Percentiles rank a stretch among this genome's conserved stretches.
phyloP scores from a whole-genome alignment of 2,797 vertebrate genomes.

The Orientallactaga sibirica region DNA sequence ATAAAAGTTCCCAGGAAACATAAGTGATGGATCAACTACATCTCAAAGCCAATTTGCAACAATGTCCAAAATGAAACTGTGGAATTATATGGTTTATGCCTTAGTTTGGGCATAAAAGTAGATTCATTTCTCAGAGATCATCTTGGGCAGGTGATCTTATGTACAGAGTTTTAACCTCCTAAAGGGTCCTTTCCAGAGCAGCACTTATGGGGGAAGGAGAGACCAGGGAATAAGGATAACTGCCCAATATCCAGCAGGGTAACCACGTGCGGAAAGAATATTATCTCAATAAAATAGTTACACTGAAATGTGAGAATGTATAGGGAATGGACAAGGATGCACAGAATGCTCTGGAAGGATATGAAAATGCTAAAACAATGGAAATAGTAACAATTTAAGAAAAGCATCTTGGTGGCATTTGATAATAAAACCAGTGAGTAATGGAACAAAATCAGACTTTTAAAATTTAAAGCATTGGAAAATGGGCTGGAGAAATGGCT shows the following conservation, averaged over 20 bases:
- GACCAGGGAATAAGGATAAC: slow-evolving; percentile 87
- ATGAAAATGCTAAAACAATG: slow-evolving; percentile 89
- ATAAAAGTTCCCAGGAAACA: neutral
- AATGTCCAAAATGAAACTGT: slow-evolving; percentile 84
- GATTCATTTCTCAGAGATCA: slow-evolving; percentile 94
- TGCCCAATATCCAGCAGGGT: slow-evolving; percentile 84
- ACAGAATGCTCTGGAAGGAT: slow-evolving; percentile 89
- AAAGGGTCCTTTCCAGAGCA: slow-evolving; percentile 91
- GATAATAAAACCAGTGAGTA: slow-evolving; percentile 87
- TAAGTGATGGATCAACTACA: neutral
- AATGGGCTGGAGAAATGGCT: too few relatives aligned
- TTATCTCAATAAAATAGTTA: slow-evolving; percentile 89
- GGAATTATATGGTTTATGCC: slow-evolving; percentile 92
- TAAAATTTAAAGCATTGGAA: slow-evolving; percentile 9
- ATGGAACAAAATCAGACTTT: neutral
- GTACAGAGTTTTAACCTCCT: slow-evolving; percentile 90
- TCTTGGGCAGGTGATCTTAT: slow-evolving; percentile 88
- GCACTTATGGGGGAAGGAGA: slow-evolving; percentile 55
- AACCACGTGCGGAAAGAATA: slow-evolving; percentile 87
- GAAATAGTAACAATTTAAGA: slow-evolving; percentile 92
- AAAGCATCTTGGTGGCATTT: slow-evolving; percentile 94
- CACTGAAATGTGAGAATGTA: slow-evolving; percentile 93
- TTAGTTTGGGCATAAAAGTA: slow-evolving; percentile 91
- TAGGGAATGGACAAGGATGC: slow-evolving; percentile 94
- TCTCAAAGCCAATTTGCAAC: slow-evolving; percentile 89